phyloP scores from a whole-genome alignment of 2,888 invertebrate genomes.

The Machimus atricapillus region DNA sequence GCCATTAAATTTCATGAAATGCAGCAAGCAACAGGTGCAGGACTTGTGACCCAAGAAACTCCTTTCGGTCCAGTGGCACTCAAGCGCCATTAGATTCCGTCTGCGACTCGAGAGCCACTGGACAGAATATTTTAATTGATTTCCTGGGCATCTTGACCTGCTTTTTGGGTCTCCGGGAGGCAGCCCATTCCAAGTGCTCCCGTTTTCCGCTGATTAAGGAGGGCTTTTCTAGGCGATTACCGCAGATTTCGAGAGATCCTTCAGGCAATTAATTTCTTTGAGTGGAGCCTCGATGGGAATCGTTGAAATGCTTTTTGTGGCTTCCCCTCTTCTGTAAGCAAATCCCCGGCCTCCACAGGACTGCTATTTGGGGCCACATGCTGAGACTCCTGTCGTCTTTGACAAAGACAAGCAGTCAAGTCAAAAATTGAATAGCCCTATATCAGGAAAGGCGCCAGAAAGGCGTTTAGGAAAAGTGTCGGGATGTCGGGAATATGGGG shows the following conservation, averaged over 20 bases:
- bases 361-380: neutral
- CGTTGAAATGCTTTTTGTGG: neutral
- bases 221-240: neutral
- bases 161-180: neutral
- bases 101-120: neutral
- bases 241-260: neutral
- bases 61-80: neutral
- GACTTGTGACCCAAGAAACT: neutral
- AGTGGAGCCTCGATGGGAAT: neutral
- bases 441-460: neutral
- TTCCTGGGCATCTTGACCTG: neutral
- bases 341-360: neutral
- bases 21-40: neutral
- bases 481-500: neutral
- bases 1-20: neutral
- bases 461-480: neutral
- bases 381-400: neutral
- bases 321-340: neutral
- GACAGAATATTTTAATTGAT: neutral
- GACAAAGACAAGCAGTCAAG: neutral
- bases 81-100: neutral
- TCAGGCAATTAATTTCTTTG: neutral
- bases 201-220: neutral
- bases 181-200: neutral
- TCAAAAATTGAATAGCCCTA: neutral